These are phyloP conservation scores for Heliconius hermathena DNA, from an alignment of 1,140 invertebrate genomes.

Conservation along the genomic window DNA sequence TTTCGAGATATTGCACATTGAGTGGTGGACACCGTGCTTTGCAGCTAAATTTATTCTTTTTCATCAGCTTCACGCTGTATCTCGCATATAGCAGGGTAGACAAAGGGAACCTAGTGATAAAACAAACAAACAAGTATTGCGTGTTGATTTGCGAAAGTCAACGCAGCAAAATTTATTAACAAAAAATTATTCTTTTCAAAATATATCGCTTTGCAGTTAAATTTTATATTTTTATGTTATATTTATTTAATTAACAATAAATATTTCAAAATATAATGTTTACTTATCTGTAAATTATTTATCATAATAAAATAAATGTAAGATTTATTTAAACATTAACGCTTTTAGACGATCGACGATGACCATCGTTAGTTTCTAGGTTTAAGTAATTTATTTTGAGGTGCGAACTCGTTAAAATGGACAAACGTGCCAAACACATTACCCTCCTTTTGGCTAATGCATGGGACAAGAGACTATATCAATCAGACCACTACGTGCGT, in stretches of 20 bases:
- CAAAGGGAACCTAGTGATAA: no score
- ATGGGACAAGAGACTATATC: not conserved
- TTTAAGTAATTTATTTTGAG: not conserved
- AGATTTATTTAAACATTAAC: not conserved
- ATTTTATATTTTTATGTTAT: no score
- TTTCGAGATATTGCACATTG: no score
- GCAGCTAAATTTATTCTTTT: no score
- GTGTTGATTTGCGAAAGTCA: no score
- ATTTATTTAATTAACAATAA: no score
- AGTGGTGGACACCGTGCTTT: no score
- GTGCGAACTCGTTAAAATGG: constrained; percentile 17
- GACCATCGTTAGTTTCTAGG: not conserved
- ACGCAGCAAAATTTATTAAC: not conserved
- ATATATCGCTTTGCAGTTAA: no score
- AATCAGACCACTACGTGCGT: not conserved
- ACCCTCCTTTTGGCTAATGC: constrained; percentile 14
- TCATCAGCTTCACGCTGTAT: no score
- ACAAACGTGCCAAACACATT: constrained; percentile 21
- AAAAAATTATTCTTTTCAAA: not conserved
- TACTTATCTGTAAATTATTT: not conserved
- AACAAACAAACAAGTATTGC: no score
- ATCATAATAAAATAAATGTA: not conserved
- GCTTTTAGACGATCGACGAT: not conserved
- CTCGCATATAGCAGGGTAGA: no score
- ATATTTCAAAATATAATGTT: not conserved